These are phyloP conservation scores for Torymus auratus DNA, from an alignment of 2,888 invertebrate genomes.

Conservation along the genomic window DNA sequence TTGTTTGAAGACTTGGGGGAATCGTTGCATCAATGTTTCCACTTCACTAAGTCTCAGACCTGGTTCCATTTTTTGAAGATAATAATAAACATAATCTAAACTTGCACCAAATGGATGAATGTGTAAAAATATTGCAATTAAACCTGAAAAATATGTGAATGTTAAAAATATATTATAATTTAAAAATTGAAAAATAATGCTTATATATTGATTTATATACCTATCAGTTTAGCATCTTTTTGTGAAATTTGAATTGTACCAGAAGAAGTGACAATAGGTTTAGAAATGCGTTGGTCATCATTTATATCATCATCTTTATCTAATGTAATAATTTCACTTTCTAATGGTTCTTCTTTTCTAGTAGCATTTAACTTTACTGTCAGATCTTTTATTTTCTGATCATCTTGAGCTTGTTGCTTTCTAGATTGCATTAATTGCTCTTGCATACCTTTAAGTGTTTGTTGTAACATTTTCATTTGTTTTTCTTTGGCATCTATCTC, in stretches of 20 bases:
- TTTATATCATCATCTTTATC: slow-evolving; percentile 75
- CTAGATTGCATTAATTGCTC: slow-evolving; percentile 80
- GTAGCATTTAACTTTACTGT: slow-evolving; percentile 74
- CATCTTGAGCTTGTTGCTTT: slow-evolving; percentile 79
- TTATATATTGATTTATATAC: slow-evolving; percentile 69
- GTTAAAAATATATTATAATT: slow-evolving; percentile 23
- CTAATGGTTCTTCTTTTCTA: slow-evolving; percentile 73
- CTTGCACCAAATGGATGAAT: slow-evolving; percentile 96
- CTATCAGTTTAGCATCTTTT: slow-evolving; percentile 87
- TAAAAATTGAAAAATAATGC: slow-evolving; percentile 5
- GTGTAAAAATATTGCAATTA: slow-evolving; percentile 93
- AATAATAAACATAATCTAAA: slow-evolving; percentile 93
- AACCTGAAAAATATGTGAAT: slow-evolving; percentile 74
- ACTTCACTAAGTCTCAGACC: slow-evolving; percentile 85
- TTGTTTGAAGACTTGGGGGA: slow-evolving; percentile 88
- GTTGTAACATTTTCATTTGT: slow-evolving; percentile 86
- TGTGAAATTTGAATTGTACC: slow-evolving; percentile 76
- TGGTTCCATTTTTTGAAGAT: slow-evolving; percentile 89
- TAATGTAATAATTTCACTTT: slow-evolving; percentile 78
- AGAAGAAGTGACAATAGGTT: slow-evolving; percentile 66
- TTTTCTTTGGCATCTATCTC: slow-evolving; percentile 91
- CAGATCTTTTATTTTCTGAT: slow-evolving; percentile 78
- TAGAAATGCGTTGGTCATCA: slow-evolving; percentile 72
- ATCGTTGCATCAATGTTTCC: slow-evolving; percentile 86
- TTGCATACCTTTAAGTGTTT: slow-evolving; percentile 81